These are phyloP conservation scores for Pogonomyrmex barbatus DNA, from an alignment of 1,140 invertebrate genomes.

Conservation along the genomic window DNA sequence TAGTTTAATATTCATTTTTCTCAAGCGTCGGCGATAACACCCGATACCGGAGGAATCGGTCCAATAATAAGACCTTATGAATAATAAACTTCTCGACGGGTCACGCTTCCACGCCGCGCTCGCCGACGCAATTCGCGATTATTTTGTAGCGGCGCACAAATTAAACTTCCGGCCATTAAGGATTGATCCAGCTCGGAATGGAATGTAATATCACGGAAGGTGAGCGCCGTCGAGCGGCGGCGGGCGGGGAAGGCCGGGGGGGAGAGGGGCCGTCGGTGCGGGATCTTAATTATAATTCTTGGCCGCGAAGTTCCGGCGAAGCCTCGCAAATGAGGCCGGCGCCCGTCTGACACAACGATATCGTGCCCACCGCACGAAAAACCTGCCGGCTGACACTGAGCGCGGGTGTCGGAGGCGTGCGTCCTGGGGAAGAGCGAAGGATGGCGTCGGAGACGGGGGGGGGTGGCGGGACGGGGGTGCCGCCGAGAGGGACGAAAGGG, in stretches of 20 bases:
- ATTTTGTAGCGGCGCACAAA: conserved; percentile 81
- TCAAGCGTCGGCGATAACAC: conserved; percentile 53
- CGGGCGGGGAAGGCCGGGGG: conserved; percentile 24
- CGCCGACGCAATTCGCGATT: conserved; percentile 69
- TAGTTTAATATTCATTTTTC: conserved; percentile 63
- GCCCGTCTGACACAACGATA: conserved; percentile 83
- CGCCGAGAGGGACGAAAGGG: conserved; percentile 25
- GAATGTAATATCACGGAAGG: conserved; percentile 84
- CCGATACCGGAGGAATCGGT: conserved; percentile 62
- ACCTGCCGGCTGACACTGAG: conserved; percentile 57
- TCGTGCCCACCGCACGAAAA: conserved; percentile 71
- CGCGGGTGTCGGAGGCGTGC: conserved; percentile 29
- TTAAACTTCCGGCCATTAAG: conserved; percentile 83
- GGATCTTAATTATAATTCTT: conserved; percentile 86
- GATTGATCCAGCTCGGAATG: conserved; percentile 82
- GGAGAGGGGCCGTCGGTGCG: conserved; percentile 60
- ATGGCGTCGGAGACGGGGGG: background rate
- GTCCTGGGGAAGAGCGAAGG: background rate
- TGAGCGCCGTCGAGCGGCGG: conserved; percentile 60
- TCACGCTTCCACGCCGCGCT: conserved; percentile 67
- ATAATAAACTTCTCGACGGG: conserved; percentile 73
- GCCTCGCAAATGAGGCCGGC: conserved; percentile 83
- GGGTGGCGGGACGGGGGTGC: background rate
- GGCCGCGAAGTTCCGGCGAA: conserved; percentile 82
- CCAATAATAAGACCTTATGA: conserved; percentile 69